These are phyloP conservation scores for Hartigia nigra DNA, from an alignment of 2,888 invertebrate species.

Conservation along the genomic window DNA sequence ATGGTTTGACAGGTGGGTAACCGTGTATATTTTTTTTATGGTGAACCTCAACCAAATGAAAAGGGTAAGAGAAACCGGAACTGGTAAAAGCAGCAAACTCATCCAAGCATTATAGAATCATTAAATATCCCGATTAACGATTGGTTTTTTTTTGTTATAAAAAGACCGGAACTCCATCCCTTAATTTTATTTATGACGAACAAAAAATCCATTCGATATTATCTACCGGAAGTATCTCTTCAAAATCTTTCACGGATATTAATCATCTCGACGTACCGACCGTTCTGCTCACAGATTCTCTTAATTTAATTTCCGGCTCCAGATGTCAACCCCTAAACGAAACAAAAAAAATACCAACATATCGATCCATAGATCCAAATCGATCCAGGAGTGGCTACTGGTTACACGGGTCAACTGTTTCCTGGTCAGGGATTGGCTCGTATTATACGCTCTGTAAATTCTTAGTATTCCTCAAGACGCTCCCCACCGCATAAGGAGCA, in stretches of 20 bases:
- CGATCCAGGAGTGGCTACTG: conserved; percentile 34
- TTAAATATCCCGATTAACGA: background rate
- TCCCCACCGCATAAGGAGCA: conserved; percentile 11
- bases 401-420: conserved; percentile 32
- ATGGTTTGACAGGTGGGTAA: background rate
- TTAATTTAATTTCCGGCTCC: background rate
- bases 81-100: background rate
- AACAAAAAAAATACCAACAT: background rate
- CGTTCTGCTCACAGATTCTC: background rate
- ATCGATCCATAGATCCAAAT: background rate
- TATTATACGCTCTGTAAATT: conserved; percentile 39
- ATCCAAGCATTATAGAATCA: background rate
- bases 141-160: background rate
- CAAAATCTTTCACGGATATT: background rate
- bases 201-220: background rate
- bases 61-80: background rate
- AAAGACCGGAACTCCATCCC: background rate
- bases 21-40: background rate
- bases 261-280: background rate
- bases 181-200: background rate
- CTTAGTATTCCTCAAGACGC: conserved; percentile 31
- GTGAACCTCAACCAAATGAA: background rate
- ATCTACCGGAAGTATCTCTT: background rate
- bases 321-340: background rate
- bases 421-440: conserved; percentile 26